Conservation (phyloP, 2,113 vertebrate genomes). For the Genyomyrus donnyi region DNA sequence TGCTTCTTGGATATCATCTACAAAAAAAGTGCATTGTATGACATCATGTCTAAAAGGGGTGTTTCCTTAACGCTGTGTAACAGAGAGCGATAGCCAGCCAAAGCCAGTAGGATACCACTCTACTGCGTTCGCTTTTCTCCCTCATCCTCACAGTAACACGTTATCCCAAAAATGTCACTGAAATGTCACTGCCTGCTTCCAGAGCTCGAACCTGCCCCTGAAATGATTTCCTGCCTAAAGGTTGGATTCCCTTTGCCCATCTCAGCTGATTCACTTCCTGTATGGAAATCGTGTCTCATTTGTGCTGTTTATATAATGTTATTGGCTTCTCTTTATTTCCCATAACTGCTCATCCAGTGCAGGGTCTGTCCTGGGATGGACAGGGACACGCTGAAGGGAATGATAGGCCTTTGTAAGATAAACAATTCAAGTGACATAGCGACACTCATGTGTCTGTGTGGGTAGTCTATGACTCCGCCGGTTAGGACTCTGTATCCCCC, state of each 20-base stretch:
- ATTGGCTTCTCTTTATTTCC: not conserved
- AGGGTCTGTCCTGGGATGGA: not conserved
- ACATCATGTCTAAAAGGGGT: not conserved
- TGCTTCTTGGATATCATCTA: not conserved
- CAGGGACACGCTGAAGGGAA: not conserved
- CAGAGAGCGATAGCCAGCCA: not conserved
- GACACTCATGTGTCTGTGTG: not conserved
- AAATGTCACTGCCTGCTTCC: not conserved
- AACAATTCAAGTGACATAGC: not conserved
- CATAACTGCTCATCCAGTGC: not conserved
- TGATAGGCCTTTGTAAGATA: not conserved
- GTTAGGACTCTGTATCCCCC: not conserved
- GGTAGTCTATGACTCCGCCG: not conserved
- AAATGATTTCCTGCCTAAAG: not conserved
- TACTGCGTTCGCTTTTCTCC: not conserved
- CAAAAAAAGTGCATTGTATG: not conserved
- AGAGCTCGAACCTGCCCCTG: not conserved
- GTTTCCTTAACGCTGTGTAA: not conserved
- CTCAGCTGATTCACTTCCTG: not conserved
- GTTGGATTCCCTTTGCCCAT: not conserved
- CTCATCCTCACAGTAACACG: not conserved
- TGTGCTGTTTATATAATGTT: not conserved
- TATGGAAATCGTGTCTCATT: not conserved
- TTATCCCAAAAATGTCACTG: not conserved
- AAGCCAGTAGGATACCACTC: not conserved